These are phyloP conservation scores for Alexandromys fortis DNA, from an alignment of 2,113 vertebrate species.

Conservation along the genomic window DNA sequence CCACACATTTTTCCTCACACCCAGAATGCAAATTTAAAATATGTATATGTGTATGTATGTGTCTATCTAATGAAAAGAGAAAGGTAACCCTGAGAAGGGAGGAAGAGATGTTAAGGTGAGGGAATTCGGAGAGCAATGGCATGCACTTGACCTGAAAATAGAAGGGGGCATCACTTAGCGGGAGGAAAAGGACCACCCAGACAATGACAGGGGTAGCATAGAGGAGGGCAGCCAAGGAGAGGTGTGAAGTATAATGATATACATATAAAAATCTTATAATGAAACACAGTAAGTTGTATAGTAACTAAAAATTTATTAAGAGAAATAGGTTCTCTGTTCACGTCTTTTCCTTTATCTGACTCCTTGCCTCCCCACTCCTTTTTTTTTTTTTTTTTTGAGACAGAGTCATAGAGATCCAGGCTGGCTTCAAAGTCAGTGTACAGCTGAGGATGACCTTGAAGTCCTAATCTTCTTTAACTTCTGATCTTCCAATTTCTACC, in stretches of 20 bases:
- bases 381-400: too few relatives aligned
- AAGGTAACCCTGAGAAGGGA: neutral
- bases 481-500: neutral
- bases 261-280: neutral
- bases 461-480: neutral
- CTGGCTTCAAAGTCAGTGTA: neutral
- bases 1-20: neutral
- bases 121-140: neutral
- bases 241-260: neutral
- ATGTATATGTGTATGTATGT: neutral
- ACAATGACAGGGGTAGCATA: neutral
- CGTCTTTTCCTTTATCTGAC: neutral
- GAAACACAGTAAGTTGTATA: neutral
- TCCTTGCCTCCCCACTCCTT: too few relatives aligned
- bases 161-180: neutral
- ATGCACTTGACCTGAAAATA: neutral
- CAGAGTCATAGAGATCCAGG: neutral
- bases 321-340: neutral
- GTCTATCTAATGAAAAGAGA: neutral
- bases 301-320: neutral
- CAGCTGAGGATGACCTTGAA: neutral
- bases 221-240: neutral
- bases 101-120: neutral
- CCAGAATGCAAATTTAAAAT: neutral
- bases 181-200: neutral